Base-by-base conservation (phyloP, 2,113 vertebrate species). In the Epinephelus fuscoguttatus region DNA sequence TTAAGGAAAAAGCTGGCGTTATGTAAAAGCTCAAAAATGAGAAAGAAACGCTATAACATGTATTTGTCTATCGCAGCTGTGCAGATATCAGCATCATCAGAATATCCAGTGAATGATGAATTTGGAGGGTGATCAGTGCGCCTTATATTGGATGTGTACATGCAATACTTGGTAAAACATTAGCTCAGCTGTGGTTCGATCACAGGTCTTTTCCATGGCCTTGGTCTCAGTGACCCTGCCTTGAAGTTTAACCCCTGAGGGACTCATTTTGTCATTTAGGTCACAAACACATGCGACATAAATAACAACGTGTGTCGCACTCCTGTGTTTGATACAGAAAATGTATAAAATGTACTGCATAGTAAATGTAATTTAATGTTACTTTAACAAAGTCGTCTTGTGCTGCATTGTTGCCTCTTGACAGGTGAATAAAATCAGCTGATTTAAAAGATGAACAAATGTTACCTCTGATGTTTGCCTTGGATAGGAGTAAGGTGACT, bases 391-490 rank as follows among this genome's bases (percentile, higher is more conserved):
- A 33, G 3, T 59, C n/a, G 61, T 21, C 30, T 5, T 37, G 5
- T 45, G 55, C 0, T 42, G 13, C 23, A 17, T 78, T 15, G 37
- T 40, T 53, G 6, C 2, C 37, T 56, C 17, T 66, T 66, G 30
- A 45, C 3, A 45, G 10, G 8, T 50, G 27, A 19, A n/a, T 67
- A 8, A 84, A 62, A 84, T 81, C 80, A 80, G 27, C 61, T 75
- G 55, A 85, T 91, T 75, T 21, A 80, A 84, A 68, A 80, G 80
- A 56, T 82, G 78, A 82, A 55, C 76, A 45, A 30, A 40, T 69
- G 82, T 93, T 75, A 92, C 81, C 69, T 80, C 49, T 18, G 0
- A 53, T 94, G 88, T 96, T 96, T 95, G 82, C 71, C 47, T 92
- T 94, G 90, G 91, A 84, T 8, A 12, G 47, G 53, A 78, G 63